Base-by-base conservation (phyloP, 2,888 invertebrate species). In the Lasioglossum oenotherae region DNA sequence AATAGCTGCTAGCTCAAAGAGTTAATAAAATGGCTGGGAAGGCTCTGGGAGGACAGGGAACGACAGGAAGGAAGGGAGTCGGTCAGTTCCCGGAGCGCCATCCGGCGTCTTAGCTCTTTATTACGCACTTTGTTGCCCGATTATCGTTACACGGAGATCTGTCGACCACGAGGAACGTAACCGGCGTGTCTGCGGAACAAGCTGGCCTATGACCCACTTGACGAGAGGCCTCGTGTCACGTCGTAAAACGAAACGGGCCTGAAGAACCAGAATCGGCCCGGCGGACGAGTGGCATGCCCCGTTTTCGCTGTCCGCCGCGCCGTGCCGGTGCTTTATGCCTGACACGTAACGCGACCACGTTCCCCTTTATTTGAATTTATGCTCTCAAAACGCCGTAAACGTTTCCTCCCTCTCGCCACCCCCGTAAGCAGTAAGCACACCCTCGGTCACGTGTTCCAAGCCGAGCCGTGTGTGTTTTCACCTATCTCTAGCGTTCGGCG, bases 291-390 rank as follows among this genome's bases (percentile, higher is more conserved):
- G 87, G 44, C 91, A 88, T 60, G 89, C 84, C 76, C 89, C 89
- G 89, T 91, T 91, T 85, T 90, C 87, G 78, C 82, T 80, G 85
- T 75, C 85, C 49, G 38, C 84, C 31, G 31, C 31, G 31, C 31
- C 31, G 31, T 2, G 31, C 31, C 80, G 84, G 82, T 87, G 90
- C 84, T 91, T 93, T 93, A 94, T 94, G 93, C 94, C 89, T 91
- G 92, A 93, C 94, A 94, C 93, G 94, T 94, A 93, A 87, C 90
- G 91, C 91, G 86, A 89, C 89, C 92, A 88, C 88, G 93, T 92
- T 93, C 93, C 92, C 92, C 93, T 93, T 94, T 93, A 92, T 93
- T 93, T 90, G 92, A 92, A 94, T 94, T 94, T 94, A 94, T 91
- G 90, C 80, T 87, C 89, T 81, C 86, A 86, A 84, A 89, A 84